Conservation (phyloP, 2,888 invertebrate genomes). For the Anoncus sp. region DNA sequence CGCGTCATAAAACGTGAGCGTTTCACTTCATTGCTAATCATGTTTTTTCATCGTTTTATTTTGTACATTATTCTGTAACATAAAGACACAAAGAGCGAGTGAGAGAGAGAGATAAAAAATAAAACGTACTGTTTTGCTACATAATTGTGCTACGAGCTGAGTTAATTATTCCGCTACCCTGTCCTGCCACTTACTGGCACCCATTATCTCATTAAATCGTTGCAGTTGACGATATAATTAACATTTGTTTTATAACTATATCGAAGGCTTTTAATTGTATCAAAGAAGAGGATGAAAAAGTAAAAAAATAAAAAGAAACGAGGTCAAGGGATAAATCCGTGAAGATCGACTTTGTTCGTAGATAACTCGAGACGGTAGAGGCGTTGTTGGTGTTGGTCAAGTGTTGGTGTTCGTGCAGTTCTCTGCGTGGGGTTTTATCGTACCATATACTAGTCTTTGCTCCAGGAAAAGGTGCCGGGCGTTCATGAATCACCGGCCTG, state of each 20-base stretch:
- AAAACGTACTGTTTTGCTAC: constrained; percentile 30
- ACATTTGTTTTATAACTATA: background rate
- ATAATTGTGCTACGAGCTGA: constrained; percentile 22
- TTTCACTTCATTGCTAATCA: background rate
- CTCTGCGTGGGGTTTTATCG: constrained; percentile 36
- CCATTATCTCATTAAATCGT: constrained; percentile 35
- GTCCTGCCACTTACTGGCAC: constrained; percentile 5
- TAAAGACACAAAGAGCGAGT: constrained; percentile 17
- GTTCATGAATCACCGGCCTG: constrained; percentile 60
- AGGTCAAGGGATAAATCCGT: constrained; percentile 36
- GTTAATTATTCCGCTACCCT: constrained; percentile 40
- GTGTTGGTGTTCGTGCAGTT: constrained; percentile 3
- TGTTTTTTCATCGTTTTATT: constrained; percentile 17
- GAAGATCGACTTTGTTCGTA: constrained; percentile 45
- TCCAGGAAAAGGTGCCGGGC: constrained; percentile 45
- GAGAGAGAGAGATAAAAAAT: constrained; percentile 3
- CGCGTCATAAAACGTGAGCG: no score
- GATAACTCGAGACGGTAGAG: constrained; percentile 36
- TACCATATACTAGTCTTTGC: constrained; percentile 32
- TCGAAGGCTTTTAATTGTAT: constrained; percentile 46
- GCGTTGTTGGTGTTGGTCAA: constrained; percentile 30
- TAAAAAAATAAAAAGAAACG: constrained; percentile 20
- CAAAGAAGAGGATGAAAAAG: constrained; percentile 3
- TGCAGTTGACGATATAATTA: background rate
- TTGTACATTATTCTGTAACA: constrained; percentile 60